Evolutionary conservation across 2,888 invertebrate species (phyloP), one percentile per base, ranked within the genome.

Genomic region (Spilosoma lubricipeda): DNA sequence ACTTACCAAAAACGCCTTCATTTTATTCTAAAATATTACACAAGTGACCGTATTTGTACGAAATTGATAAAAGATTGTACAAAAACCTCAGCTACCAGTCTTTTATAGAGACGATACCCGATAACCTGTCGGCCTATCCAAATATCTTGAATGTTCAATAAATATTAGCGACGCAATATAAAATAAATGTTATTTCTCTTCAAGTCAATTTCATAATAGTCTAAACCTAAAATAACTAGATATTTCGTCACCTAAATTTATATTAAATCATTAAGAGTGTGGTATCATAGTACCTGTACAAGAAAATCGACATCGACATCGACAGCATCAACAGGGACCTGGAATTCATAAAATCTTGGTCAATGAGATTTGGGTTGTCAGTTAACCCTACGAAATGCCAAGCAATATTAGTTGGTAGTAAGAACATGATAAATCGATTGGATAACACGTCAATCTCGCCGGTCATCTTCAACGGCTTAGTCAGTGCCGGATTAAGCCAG

Each of bases 1-100:
- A 90, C 91, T 83, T 80, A 91, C 91, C 90, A 87, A 68, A 80
- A 86, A 81, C 65, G 82, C 74, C 85, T 85, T 91, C 91, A 91
- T 91, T 71, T 76, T 90, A 36, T 68, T 74, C 76, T 73, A 70
- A 70, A 64, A 67, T 79, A 83, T 80, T n/a, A n/a, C 75, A 81
- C 80, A 77, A 76, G 73, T 71, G 76, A 76, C 73, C 72, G 73
- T 71, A 67, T 64, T 72, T 73, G 67, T 71, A 68, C 73, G 75
- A 59, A 70, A 76, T 42, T 66, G 65, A 75, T 70, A 76, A 59
- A 71, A 65, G 56, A 76, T 76, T 84, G 82, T 64, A 56, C 48
- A 69, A 72, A n/a, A 64, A 76, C 80, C 39, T 83, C 48, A 64
- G 33, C 20, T n/a, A 13, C 33, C 15, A 20, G 33, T 48, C 64